A percentile compares a stretch with the other conserved stretches of the same genome.
Conservation (phyloP, 2,797 vertebrate genomes). For the Synanceia verrucosa region DNA sequence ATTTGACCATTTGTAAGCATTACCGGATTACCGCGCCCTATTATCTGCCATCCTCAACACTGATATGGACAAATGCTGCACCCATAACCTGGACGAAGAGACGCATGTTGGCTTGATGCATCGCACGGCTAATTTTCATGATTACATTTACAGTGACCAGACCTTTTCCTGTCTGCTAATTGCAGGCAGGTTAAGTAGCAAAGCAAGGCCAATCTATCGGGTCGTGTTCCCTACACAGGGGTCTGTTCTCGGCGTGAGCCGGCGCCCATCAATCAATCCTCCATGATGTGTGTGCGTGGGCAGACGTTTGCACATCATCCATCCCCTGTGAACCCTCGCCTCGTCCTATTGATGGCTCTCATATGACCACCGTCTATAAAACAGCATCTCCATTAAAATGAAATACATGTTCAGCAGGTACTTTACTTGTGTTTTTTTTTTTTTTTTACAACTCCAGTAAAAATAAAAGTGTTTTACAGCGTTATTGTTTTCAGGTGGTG, state of each 20-base stretch:
- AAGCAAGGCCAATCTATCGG: conserved; percentile 65
- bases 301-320: conserved; percentile 49
- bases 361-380: conserved; percentile 81
- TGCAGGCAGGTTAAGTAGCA: conserved; percentile 77
- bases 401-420: conserved; percentile 72
- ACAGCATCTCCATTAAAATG: conserved; percentile 76
- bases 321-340: conserved; percentile 64
- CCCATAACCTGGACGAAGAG: conserved; percentile 67
- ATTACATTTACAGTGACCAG: conserved; percentile 81
- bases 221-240: conserved; percentile 60
- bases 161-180: conserved; percentile 80
- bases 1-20: conserved; percentile 75
- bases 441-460: conserved; percentile 81
- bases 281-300: conserved; percentile 27
- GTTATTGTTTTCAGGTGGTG: conserved; percentile 79
- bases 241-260: conserved; percentile 64
- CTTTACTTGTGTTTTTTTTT: conserved; percentile 34
- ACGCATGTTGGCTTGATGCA: conserved; percentile 69
- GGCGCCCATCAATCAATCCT: conserved; percentile 71
- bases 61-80: conserved; percentile 76
- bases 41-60: conserved; percentile 74
- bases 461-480: conserved; percentile 82
- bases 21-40: conserved; percentile 68
- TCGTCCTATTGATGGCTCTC: conserved; percentile 80
- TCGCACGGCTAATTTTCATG: conserved; percentile 71